Evolutionary conservation across 2,113 vertebrate genomes (phyloP), one percentile per base, ranked within the genome.

Genomic region (Brienomyrus brachyistius): DNA sequence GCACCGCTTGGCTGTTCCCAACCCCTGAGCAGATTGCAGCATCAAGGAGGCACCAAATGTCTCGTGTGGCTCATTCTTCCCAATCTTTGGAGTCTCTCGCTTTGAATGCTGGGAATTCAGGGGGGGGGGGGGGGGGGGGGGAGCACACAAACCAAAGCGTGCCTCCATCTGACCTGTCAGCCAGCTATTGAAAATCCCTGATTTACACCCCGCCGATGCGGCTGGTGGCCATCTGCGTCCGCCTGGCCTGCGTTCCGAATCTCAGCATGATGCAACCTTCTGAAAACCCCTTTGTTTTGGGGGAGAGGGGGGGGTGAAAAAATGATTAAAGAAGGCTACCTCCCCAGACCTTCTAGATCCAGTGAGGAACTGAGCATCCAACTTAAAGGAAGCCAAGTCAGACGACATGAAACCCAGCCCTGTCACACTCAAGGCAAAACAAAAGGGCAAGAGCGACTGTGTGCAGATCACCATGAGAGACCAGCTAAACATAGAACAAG

Each of bases 231-330:
- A 66, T n/a, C 59, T 66, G 59, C 13, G 13, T 4, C 40, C 5
- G 43, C n/a, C 91, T 40, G 70, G 70, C 27, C 70, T 2, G 10
- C 70, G 7, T 13, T 40, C 27, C 35, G 19, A 21, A 47, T 21
- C 80, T 19, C 85, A 52, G 85, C 21, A 86, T 86, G 85, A 52
- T 86, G 85, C 47, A 86, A 86, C 47, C 47, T n/a, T 86, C 48
- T 86, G 47, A 86, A 86, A 86, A 86, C n/a, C 48, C 85, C 50
- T 54, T 86, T 27, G 84, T 86, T 86, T 10, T n/a, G 11, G 15
- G 5, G 50, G 47, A 15, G 54, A 5, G 59, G 59, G 59, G 21
- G 56, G 21, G 54, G 0, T 9, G n/a, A 86, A 86, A 50, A 27
- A 86, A 52, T 15, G 1, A 50, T 51, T 48, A 8, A 86, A 86